Percentiles rank a stretch among this genome's conserved stretches.
phyloP scores from a whole-genome alignment of 2,113 vertebrate species.

The Chloropsis hardwickii region DNA sequence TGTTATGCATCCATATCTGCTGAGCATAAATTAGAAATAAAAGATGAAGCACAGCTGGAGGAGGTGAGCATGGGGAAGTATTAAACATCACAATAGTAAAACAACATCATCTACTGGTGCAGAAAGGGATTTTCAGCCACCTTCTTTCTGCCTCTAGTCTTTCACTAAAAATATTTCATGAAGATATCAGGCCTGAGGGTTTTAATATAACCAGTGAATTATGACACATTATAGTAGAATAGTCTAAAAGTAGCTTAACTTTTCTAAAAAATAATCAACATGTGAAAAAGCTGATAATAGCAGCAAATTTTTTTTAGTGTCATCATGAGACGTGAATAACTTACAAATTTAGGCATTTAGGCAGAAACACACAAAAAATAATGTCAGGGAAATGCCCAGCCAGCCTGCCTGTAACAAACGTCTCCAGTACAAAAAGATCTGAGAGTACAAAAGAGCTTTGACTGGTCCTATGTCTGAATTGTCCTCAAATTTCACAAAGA shows the following conservation, averaged over 20 bases:
- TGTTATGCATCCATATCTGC: not conserved
- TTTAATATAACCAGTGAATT: not conserved
- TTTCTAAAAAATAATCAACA: not conserved
- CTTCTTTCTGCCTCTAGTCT: not conserved
- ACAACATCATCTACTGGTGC: not conserved
- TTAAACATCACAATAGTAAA: not conserved
- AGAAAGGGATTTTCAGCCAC: not conserved
- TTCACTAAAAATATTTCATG: not conserved
- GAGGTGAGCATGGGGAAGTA: not conserved
- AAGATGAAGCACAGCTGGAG: not conserved
- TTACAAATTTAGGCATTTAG: not conserved
- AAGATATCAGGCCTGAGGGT: not conserved
- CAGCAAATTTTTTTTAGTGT: not conserved
- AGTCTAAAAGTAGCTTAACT: not conserved
- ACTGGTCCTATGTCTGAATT: not conserved
- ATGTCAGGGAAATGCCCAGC: not conserved
- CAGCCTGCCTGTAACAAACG: not conserved
- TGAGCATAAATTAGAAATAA: not conserved
- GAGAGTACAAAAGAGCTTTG: not conserved
- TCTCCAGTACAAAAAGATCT: not conserved
- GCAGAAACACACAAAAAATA: not conserved
- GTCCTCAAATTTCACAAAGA: not conserved
- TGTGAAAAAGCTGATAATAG: not conserved
- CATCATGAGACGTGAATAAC: not conserved
- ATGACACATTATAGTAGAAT: not conserved